Percentiles rank a stretch among this genome's conserved stretches.
These are phyloP conservation scores for Phymanthus crucifer DNA, from an alignment of 92 coral and sea anemone species.

Conservation along the genomic window DNA sequence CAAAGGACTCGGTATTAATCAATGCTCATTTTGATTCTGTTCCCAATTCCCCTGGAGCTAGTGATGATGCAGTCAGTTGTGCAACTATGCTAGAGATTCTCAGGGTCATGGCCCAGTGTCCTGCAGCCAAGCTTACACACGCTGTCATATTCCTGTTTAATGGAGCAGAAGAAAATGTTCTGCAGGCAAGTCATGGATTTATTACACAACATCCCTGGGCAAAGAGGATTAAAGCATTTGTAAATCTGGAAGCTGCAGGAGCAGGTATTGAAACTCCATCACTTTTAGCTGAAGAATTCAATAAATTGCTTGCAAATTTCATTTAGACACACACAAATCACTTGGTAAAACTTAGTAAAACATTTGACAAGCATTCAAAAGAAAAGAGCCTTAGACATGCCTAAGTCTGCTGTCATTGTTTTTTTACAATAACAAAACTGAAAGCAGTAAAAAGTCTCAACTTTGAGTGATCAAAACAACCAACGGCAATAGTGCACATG, in stretches of 20 bases:
- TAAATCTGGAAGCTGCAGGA: slow-evolving; percentile 96
- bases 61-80: slow-evolving; percentile 97
- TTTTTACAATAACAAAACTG: too few species aligned
- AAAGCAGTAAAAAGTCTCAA: too few species aligned
- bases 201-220: slow-evolving; percentile 97
- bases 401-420: too few species aligned
- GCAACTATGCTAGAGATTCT: slow-evolving; percentile 92
- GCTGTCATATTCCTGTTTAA: slow-evolving; percentile 87
- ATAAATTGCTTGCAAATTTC: too few species aligned
- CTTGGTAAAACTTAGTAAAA: too few species aligned
- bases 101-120: slow-evolving; percentile 70
- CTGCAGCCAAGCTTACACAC: slow-evolving; percentile 47
- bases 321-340: too few species aligned
- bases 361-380: too few species aligned
- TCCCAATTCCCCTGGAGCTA: slow-evolving; percentile 85
- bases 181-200: slow-evolving; percentile 98
- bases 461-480: too few species aligned
- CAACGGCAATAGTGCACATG: too few species aligned
- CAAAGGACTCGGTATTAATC: slow-evolving; percentile 68
- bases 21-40: slow-evolving; percentile 95
- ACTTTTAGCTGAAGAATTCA: too few species aligned
- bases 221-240: slow-evolving; percentile 69
- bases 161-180: slow-evolving; percentile 96
- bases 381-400: too few species aligned
- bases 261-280: slow-evolving; percentile 62